These are phyloP conservation scores for Ctenosaura bakeri DNA, from an alignment of 2,797 vertebrate species.

Conservation along the genomic window DNA sequence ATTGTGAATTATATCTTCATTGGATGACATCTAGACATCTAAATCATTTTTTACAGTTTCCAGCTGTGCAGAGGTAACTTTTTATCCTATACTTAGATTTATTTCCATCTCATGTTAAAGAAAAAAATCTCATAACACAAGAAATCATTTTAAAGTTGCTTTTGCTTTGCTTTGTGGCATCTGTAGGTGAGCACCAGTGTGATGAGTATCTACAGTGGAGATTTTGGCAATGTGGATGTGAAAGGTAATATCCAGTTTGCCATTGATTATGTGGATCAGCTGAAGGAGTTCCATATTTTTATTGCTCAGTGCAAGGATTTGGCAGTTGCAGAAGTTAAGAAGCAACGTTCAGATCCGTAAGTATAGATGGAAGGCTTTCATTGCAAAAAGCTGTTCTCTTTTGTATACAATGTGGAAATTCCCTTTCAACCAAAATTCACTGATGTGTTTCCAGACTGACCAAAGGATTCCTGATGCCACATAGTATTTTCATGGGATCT, in stretches of 20 bases:
- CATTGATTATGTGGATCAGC: constrained; percentile 90
- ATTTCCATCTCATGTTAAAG: not conserved
- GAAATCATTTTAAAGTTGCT: not conserved
- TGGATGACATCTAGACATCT: not conserved
- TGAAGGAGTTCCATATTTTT: constrained; percentile 92
- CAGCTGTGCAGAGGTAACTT: constrained; percentile 17
- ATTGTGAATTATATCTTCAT: not conserved
- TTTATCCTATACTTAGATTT: not conserved
- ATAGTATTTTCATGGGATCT: too few species aligned
- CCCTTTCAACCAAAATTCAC: not conserved
- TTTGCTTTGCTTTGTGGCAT: constrained; percentile 22
- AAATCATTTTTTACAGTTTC: constrained; percentile 42
- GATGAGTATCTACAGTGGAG: constrained; percentile 88
- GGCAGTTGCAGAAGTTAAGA: constrained; percentile 89
- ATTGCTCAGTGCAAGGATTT: constrained; percentile 91
- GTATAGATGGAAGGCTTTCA: constrained; percentile 65
- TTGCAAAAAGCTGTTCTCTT: not conserved
- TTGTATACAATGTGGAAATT: not conserved
- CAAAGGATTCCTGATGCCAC: too few species aligned
- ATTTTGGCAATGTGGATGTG: constrained; percentile 87
- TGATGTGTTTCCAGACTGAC: not conserved
- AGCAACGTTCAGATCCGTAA: constrained; percentile 93
- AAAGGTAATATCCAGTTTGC: constrained; percentile 92
- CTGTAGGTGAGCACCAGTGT: constrained; percentile 89
- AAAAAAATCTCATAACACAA: not conserved